Evolutionary conservation across 2,113 vertebrate genomes (phyloP).

Genomic region (Toxotes jaculatrix): DNA sequence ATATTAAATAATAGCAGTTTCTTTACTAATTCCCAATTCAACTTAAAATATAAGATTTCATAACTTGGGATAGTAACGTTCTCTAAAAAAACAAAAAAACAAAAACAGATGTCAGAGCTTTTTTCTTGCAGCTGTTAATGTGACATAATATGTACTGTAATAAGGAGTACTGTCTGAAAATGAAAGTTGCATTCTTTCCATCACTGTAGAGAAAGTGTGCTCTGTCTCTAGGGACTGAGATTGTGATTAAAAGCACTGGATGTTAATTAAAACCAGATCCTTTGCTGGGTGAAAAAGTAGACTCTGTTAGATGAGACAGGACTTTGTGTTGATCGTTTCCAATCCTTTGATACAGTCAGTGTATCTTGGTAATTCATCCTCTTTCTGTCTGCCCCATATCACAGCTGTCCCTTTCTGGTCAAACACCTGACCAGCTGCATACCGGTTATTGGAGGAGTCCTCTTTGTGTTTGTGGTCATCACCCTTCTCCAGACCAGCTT

Average conservation of each 20-base stretch:
- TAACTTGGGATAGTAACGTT: neutral
- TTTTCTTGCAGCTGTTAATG: neutral
- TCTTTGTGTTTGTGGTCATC: slow-evolving; percentile 94
- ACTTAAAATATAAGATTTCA: neutral
- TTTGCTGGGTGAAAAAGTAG: slow-evolving; percentile 6
- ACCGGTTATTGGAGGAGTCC: slow-evolving; percentile 90
- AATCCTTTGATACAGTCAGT: neutral
- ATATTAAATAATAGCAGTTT: neutral
- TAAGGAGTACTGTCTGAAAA: neutral
- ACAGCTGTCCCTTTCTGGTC: slow-evolving; percentile 94
- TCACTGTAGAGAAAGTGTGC: slow-evolving; percentile 29
- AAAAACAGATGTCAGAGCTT: no score
- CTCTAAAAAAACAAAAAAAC: neutral
- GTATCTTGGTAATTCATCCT: neutral
- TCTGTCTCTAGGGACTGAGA: slow-evolving; percentile 37
- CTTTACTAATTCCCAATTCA: neutral
- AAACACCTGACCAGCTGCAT: slow-evolving; percentile 90
- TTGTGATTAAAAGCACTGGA: slow-evolving; percentile 54
- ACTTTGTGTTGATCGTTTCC: neutral
- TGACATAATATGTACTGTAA: neutral
- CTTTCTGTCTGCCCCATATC: slow-evolving; percentile 14
- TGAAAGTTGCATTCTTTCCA: neutral
- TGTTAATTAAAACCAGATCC: slow-evolving; percentile 56
- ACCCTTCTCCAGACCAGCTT: slow-evolving; percentile 95
- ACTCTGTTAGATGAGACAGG: slow-evolving; percentile 2